Evolutionary conservation across 2,113 vertebrate genomes (phyloP), one percentile per base, ranked within the genome.

Genomic region (Caloenas nicobarica): DNA sequence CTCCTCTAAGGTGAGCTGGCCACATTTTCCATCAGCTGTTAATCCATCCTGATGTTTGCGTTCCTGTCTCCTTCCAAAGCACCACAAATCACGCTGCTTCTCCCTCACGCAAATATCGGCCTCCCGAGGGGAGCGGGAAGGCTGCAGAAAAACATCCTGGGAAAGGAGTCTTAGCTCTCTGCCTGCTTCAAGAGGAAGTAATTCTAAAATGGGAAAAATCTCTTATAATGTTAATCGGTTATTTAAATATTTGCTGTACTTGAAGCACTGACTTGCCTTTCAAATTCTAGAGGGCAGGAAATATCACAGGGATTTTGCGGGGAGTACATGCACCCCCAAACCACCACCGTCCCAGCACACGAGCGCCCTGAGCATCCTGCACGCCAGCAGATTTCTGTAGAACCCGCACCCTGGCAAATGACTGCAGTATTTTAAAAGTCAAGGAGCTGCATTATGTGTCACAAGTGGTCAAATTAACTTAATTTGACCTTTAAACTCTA

Each of bases 401-500:
- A 82, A 68, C 70, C 58, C 81, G 26, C 25, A 19, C 38, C 61
- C 78, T 66, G 68, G 58, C 65, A 58, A 71, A 70, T 3, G 70
- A 6, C n/a, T 88, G 82, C 21, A 17, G 17, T 60, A 57, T 69
- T 93, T 92, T 53, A 83, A 38, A 86, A 92, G 84, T 50, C 88
- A 88, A 6, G 15, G 58, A 65, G 74, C 9, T 44, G 40, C 86
- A 60, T 88, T 78, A 57, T 61, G 28, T 97, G 95, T 94, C 93
- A 93, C 73, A 77, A 91, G 48, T 82, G 94, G 92, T 81, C 95
- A 90, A 85, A 93, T 96, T 88, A 89, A 91, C 81, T 82, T 97
- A 96, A 96, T 96, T 93, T 89, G 96, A 97, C 95, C 97, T 96
- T 97, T 96, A 82, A 91, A 93, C 93, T 91, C 94, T 72, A 51